Percentiles rank a stretch among this genome's conserved stretches.
Conservation (phyloP, 2,888 invertebrate genomes). For the Lycophotia porphyrea region DNA sequence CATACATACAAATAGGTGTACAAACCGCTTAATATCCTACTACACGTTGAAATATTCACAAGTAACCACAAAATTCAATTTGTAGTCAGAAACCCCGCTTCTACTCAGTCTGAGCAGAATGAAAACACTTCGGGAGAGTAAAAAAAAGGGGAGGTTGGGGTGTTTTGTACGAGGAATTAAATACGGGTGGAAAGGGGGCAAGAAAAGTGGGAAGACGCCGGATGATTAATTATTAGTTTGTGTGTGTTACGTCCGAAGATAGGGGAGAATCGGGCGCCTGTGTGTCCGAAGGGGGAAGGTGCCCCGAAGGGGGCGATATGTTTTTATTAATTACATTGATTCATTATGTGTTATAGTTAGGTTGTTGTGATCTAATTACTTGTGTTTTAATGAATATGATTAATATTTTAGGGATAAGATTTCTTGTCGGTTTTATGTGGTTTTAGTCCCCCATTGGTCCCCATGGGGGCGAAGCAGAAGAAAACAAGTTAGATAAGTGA, state of each 20-base stretch:
- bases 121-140: conserved; percentile 79
- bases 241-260: conserved; percentile 86
- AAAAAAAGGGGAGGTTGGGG: conserved; percentile 81
- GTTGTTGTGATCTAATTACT: conserved; percentile 46
- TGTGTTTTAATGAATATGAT: conserved; percentile 25
- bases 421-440: background rate
- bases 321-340: conserved; percentile 73
- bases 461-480: background rate
- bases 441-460: background rate
- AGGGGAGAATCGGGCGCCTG: conserved; percentile 70
- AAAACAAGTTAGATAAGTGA: background rate
- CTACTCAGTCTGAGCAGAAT: conserved; percentile 86
- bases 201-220: conserved; percentile 81
- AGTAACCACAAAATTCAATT: conserved; percentile 89
- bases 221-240: conserved; percentile 91
- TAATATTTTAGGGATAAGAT: background rate
- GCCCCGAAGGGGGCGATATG: conserved; percentile 57
- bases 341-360: conserved; percentile 62
- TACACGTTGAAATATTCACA: conserved; percentile 85
- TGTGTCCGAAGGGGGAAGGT: conserved; percentile 60
- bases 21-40: conserved; percentile 84
- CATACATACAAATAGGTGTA: conserved; percentile 49
- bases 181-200: conserved; percentile 78
- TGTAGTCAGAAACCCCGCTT: conserved; percentile 80
- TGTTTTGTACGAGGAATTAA: conserved; percentile 86